phyloP scores from a whole-genome alignment of 1,140 invertebrate genomes.

The Tribolium madens region DNA sequence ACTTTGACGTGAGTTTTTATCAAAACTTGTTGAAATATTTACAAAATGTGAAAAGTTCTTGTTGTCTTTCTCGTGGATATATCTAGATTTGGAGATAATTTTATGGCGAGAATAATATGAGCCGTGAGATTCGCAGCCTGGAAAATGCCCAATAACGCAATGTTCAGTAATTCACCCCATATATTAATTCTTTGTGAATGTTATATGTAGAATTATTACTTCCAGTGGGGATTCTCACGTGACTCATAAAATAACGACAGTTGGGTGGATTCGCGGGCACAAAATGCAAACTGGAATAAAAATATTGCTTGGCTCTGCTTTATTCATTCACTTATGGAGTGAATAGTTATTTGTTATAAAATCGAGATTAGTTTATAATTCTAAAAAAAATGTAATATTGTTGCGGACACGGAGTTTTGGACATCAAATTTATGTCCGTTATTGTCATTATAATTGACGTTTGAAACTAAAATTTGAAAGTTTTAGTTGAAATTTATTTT shows the following conservation, averaged over 20 bases:
- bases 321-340: neutral
- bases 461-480: too few species aligned
- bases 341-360: too few species aligned
- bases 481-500: too few species aligned
- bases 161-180: neutral
- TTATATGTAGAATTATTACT: conserved; percentile 17
- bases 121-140: neutral
- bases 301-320: neutral
- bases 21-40: too few species aligned
- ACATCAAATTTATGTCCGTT: too few species aligned
- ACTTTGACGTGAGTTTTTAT: too few species aligned
- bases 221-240: conserved; percentile 24
- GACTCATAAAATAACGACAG: conserved; percentile 37
- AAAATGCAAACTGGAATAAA: neutral
- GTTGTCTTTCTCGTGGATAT: neutral
- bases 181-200: conserved; percentile 35
- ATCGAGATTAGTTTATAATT: too few species aligned
- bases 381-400: too few species aligned
- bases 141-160: conserved; percentile 13
- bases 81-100: conserved; percentile 12
- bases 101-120: conserved; percentile 20
- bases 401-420: too few species aligned
- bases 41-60: neutral
- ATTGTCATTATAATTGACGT: too few species aligned
- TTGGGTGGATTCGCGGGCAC: neutral